phyloP scores from a whole-genome alignment of 1,140 invertebrate species.

The Oscheius sp. region DNA sequence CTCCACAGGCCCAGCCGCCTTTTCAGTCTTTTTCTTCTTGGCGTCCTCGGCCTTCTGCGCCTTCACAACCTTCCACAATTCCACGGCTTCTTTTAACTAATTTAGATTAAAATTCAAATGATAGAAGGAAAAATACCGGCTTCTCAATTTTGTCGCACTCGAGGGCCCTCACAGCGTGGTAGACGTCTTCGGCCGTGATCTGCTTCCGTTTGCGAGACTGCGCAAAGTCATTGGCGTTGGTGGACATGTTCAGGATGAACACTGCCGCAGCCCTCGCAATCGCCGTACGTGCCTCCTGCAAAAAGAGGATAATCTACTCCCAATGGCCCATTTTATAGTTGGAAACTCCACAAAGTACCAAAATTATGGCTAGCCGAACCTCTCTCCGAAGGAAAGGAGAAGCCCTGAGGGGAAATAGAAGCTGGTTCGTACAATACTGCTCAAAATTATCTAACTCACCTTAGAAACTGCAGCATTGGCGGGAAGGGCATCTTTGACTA shows the following conservation, averaged over 20 bases:
- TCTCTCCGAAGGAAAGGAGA: too few relatives aligned
- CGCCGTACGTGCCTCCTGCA: conserved; percentile 23
- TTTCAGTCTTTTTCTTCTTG: conserved; percentile 1
- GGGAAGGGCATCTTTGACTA: conserved; percentile 8
- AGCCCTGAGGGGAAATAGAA: too few relatives aligned
- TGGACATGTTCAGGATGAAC: conserved; percentile 26
- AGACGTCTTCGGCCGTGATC: conserved; percentile 29
- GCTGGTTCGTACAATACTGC: too few relatives aligned
- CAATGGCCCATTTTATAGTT: too few relatives aligned
- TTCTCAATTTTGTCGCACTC: conserved; percentile 31
- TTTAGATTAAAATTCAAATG: conserved; percentile 14
- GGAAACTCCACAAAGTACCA: too few relatives aligned
- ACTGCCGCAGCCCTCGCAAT: conserved; percentile 16
- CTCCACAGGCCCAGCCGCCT: neutral
- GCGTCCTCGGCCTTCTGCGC: neutral
- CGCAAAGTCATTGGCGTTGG: conserved; percentile 27
- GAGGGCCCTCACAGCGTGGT: conserved; percentile 19
- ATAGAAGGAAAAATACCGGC: conserved; percentile 7
- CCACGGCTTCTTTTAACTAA: conserved; percentile 22
- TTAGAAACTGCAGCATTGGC: neutral
- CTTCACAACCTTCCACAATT: neutral
- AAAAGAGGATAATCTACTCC: neutral
- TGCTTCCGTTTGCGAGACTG: conserved; percentile 17
- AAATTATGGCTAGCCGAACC: too few relatives aligned
- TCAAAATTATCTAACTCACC: too few relatives aligned